Evolutionary conservation across 1,140 invertebrate species (phyloP), one percentile per base, ranked within the genome.

Genomic region (Drosophila pruinosa): DNA sequence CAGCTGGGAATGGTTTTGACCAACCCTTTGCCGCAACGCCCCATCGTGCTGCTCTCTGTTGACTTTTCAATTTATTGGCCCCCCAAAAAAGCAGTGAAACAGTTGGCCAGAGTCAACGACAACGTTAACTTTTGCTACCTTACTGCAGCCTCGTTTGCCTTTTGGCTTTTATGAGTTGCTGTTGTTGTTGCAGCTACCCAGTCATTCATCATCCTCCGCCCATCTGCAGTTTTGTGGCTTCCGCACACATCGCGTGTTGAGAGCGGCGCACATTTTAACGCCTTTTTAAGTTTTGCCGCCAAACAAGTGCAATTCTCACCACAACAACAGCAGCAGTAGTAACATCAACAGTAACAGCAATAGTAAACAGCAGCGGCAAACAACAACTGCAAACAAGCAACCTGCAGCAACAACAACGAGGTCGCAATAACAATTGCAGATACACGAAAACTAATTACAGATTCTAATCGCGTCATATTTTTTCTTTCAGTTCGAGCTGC

Each of bases 361-460:
- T 39, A 70, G 54, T 73, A 74, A 53, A 28, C 45, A 70, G 54
- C 78, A 74, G 7, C 41, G 12, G 22, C 21, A 56, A 12, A 56
- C 28, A 58, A 36, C 24, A 56, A n/a, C 21, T 39, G 12, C 5
- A 17, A 52, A 54, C 63, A 52, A 24, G 21, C 64, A 74, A 43
- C 64, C 64, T 47, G 26, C 57, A 54, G 14, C 61, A 61, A 15
- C 58, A 67, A 43, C 58, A 58, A n/a, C n/a, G n/a, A n/a, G n/a
- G n/a, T n/a, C n/a, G 22, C 41, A 70, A 65, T 72, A 86, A 88
- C 85, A 89, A 89, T 85, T 89, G 76, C 76, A 85, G 85, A 85
- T 89, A 89, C 83, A 88, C 83, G 83, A 89, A 89, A 89, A 89
- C 86, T 89, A 89, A 89, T 89, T 89, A 89, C 77, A 89, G 85